A percentile compares a stretch with the other conserved stretches of the same genome.
Conservation (phyloP, 2,888 invertebrate genomes). For the Hyalella azteca region DNA sequence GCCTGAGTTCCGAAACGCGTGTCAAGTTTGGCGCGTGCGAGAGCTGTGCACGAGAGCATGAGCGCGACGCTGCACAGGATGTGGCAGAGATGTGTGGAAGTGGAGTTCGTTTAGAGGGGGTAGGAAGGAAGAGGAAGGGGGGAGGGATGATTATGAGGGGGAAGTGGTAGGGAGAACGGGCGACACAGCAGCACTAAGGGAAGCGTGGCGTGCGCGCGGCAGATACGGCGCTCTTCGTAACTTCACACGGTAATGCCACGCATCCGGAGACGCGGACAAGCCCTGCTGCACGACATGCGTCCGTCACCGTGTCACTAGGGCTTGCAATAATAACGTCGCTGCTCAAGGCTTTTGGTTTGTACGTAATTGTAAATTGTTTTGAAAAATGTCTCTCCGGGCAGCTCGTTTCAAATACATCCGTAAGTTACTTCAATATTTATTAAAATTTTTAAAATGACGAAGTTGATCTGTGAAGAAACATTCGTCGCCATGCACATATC, state of each 20-base stretch:
- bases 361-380: no score
- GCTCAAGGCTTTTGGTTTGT: no score
- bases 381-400: no score
- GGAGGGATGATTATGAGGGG: background rate
- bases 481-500: no score
- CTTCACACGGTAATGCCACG: conserved; percentile 34
- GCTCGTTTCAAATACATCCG: no score
- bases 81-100: no score
- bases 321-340: background rate
- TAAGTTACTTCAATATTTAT: no score
- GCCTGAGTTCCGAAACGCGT: no score
- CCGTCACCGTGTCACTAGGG: background rate
- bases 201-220: background rate
- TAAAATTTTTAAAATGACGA: no score
- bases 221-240: background rate
- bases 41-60: background rate
- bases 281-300: background rate
- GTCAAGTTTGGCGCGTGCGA: background rate
- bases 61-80: background rate
- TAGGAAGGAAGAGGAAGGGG: conserved; percentile 8
- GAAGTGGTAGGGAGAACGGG: background rate
- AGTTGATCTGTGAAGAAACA: no score
- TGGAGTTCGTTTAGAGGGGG: no score
- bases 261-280: background rate
- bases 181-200: background rate